These are phyloP conservation scores for Cynocephalus volans DNA, from an alignment of 2,113 vertebrate species.

Conservation along the genomic window DNA sequence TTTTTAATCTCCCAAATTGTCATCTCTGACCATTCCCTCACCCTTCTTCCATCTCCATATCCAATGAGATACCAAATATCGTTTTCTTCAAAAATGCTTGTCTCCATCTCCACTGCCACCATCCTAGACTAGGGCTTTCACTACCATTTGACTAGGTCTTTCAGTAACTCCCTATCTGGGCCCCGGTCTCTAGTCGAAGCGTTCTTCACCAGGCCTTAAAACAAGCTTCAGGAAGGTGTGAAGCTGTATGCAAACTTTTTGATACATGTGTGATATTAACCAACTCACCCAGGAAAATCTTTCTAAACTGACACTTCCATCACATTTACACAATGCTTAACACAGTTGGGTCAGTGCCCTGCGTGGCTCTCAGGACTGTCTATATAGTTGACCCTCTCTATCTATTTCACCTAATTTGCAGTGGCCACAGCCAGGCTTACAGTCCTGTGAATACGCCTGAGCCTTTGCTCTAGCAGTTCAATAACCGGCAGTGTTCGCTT, in stretches of 20 bases:
- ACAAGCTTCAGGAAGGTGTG: not conserved
- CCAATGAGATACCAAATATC: not conserved
- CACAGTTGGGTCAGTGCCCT: not conserved
- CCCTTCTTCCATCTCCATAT: not conserved
- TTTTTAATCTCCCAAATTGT: not conserved
- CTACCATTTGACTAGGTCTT: not conserved
- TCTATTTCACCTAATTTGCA: not conserved
- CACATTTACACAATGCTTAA: not conserved
- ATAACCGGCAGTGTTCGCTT: not conserved
- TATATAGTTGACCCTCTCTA: not conserved
- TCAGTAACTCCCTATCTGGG: not conserved
- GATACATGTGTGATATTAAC: not conserved
- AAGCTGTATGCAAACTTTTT: not conserved
- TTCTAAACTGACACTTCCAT: not conserved
- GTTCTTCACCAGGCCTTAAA: not conserved
- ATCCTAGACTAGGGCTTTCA: not conserved
- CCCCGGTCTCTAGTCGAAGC: not conserved
- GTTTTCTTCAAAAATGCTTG: not conserved
- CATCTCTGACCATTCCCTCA: not conserved
- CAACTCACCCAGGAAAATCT: not conserved
- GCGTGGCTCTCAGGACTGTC: not conserved
- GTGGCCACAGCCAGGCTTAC: not conserved
- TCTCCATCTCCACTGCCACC: not conserved
- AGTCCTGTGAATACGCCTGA: not conserved
- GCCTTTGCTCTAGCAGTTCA: conserved; percentile 31